Conservation (phyloP, 2,113 vertebrate species). For the Cyrtonyx montezumae region DNA sequence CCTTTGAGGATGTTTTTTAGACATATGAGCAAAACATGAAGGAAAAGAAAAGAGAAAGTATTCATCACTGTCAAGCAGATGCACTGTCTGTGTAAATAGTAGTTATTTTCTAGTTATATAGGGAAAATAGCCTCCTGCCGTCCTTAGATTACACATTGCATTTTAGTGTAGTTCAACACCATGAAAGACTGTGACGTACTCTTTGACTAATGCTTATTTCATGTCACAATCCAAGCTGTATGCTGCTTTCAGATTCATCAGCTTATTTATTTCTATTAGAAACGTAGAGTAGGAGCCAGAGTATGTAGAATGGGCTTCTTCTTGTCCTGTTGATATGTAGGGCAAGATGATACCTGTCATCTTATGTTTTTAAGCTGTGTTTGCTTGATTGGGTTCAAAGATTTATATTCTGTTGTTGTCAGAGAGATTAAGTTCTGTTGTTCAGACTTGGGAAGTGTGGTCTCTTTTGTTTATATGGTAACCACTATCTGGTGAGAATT, state of each 20-base stretch:
- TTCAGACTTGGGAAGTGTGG: not conserved
- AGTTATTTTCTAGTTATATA: not conserved
- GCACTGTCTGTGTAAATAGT: not conserved
- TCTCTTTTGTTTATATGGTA: not conserved
- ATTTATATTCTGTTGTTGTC: not conserved
- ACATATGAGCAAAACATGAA: not conserved
- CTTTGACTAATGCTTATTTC: not conserved
- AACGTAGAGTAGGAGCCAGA: not conserved
- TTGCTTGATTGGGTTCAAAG: not conserved
- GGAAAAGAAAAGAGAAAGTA: not conserved
- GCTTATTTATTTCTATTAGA: not conserved
- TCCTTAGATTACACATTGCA: not conserved
- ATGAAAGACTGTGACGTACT: not conserved
- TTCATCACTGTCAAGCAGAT: not conserved
- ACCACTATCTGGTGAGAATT: not conserved
- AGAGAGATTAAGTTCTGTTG: not conserved
- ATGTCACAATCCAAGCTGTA: not conserved
- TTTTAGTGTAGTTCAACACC: not conserved
- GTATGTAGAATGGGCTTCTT: rapidly evolving
- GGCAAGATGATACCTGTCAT: not conserved
- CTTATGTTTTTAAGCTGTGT: not conserved
- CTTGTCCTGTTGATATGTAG: not conserved
- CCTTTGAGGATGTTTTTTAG: not conserved
- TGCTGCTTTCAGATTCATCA: not conserved
- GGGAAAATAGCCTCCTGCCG: not conserved